phyloP scores from a whole-genome alignment of 2,113 vertebrate species.

The Camarhynchus parvulus region DNA sequence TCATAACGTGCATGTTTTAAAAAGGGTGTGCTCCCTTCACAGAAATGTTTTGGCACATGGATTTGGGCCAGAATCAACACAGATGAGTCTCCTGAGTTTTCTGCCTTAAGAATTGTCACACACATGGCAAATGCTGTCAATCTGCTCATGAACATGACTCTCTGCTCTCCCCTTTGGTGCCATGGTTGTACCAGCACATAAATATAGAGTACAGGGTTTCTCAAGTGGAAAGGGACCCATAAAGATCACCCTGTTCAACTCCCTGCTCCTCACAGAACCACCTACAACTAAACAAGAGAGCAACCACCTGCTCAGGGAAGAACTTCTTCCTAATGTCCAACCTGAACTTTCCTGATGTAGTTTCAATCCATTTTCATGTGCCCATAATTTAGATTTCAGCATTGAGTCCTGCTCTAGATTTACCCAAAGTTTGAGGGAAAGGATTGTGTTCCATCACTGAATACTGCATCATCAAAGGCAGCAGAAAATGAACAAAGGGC shows the following conservation, averaged over 20 bases:
- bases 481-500: not conserved
- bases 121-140: not conserved
- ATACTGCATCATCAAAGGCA: not conserved
- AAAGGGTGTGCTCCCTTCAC: conserved; percentile 7
- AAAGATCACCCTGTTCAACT: not conserved
- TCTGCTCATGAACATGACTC: not conserved
- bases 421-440: not conserved
- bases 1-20: not conserved
- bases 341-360: not conserved
- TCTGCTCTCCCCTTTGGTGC: not conserved
- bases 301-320: not conserved
- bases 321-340: not conserved
- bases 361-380: not conserved
- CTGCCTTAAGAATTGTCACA: not conserved
- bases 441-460: not conserved
- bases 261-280: not conserved
- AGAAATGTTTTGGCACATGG: conserved; percentile 1
- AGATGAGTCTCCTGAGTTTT: conserved; percentile 2
- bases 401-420: not conserved
- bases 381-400: not conserved
- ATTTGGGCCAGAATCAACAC: conserved; percentile 40
- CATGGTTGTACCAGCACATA: not conserved
- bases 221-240: not conserved
- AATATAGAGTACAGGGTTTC: not conserved
- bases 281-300: not conserved